Evolutionary conservation across 2,797 vertebrate genomes (phyloP), one percentile per base, ranked within the genome.

Genomic region (Lycodopsis pacificus): DNA sequence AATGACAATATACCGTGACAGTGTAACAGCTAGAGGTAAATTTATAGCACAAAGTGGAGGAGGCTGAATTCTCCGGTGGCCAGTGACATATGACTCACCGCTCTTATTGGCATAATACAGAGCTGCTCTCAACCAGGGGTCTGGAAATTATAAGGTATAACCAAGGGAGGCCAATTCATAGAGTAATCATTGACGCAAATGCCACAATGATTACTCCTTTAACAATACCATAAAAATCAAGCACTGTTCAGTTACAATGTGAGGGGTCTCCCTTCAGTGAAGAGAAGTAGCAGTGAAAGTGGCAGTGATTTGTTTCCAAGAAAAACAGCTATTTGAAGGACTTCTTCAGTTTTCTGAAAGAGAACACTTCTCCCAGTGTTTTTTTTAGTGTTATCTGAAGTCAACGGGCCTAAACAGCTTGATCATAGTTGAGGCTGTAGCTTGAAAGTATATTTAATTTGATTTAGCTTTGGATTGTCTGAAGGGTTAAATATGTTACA

Each of bases 81-180:
- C 81, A 63, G 71, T 86, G 87, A 90, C 90, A 90, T 86, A 92
- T 93, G 92, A 94, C 83, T 94, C 92, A 94, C 51, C n/a, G 8
- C 81, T 88, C 76, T 89, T 87, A 93, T 90, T 90, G 88, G 82
- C 85, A 70, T 78, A 86, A 88, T 84, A 86, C 83, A 84, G 86
- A 89, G 89, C 79, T 49, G 69, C 66, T 91, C 86, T 79, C 75
- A 73, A 73, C 77, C 63, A 51, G 80, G 74, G 56, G 83, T 85
- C 81, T 51, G 74, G 53, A 51, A 73, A 73, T 89, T 78, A 88
- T 89, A 84, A 81, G 54, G 80, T 17, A 59, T 71, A 48, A 76
- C 79, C 62, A 48, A 61, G 81, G 84, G 71, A 80, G 80, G 73
- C 30, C 51, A 59, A 71, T 91, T 93, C 74, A 83, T 48, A 44